Conservation (phyloP, 2,888 invertebrate species). For the Dioctria rufipes region DNA sequence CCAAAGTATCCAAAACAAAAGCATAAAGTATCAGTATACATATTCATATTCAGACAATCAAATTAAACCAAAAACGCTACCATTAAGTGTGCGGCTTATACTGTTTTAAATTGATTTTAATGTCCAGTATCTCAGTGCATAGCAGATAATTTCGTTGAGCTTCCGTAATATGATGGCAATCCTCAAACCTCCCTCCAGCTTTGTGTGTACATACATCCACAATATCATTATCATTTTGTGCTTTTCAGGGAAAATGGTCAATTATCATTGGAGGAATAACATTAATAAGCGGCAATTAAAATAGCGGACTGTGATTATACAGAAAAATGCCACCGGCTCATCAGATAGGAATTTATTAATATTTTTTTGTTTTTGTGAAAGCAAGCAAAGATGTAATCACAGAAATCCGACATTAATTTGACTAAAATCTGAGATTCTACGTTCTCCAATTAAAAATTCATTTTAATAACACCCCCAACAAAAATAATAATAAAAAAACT, state of each 20-base stretch:
- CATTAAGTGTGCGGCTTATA: neutral
- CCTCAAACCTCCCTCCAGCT: neutral
- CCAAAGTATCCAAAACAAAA: no score
- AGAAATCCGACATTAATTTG: neutral
- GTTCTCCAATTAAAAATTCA: no score
- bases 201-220: neutral
- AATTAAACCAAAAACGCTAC: neutral
- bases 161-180: neutral
- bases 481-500: no score
- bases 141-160: neutral
- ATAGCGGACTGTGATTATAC: neutral
- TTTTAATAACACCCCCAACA: no score
- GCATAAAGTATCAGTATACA: no score
- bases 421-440: neutral
- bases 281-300: conserved; percentile 3
- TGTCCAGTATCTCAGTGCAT: neutral
- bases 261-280: neutral
- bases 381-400: neutral
- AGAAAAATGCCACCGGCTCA: neutral
- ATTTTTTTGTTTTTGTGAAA: neutral
- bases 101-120: neutral
- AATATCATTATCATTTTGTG: no score
- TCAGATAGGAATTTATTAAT: neutral
- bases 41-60: neutral
- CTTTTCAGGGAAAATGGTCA: neutral